Evolutionary conservation across 2,888 invertebrate genomes (phyloP).

Genomic region (Morpho achilles): DNA sequence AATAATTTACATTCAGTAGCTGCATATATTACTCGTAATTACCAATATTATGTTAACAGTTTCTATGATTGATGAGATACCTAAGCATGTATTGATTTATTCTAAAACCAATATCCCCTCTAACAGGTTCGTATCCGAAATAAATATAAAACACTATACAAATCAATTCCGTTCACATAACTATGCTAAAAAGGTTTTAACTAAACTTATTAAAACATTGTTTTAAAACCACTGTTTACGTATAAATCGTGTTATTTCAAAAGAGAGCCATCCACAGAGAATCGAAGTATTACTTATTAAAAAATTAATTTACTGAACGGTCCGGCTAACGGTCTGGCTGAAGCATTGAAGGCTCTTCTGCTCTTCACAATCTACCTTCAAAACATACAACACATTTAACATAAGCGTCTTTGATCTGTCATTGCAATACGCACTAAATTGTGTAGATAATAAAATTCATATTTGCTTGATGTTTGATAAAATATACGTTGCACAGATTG

Average conservation of each 20-base stretch:
- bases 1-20: no score
- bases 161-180: not conserved
- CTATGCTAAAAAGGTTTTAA: not conserved
- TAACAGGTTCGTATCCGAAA: not conserved
- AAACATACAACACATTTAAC: slow-evolving; percentile 29
- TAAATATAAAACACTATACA: not conserved
- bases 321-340: slow-evolving; percentile 64
- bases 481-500: slow-evolving; percentile 41
- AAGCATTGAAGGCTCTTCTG: slow-evolving; percentile 56
- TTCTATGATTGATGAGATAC: no score
- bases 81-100: no score
- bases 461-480: slow-evolving; percentile 30
- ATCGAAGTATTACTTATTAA: slow-evolving; percentile 31
- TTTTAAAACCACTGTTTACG: not conserved
- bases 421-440: slow-evolving; percentile 34
- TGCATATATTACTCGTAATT: no score
- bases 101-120: not conserved
- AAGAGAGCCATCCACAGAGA: slow-evolving; percentile 19
- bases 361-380: slow-evolving; percentile 50
- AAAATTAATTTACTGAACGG: slow-evolving; percentile 72
- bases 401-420: slow-evolving; percentile 14
- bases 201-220: not conserved
- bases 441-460: slow-evolving; percentile 32
- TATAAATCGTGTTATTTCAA: not conserved
- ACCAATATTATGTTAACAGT: no score